Evolutionary conservation across 2,888 invertebrate genomes (phyloP).

Genomic region (Phyllotreta cruciferae): DNA sequence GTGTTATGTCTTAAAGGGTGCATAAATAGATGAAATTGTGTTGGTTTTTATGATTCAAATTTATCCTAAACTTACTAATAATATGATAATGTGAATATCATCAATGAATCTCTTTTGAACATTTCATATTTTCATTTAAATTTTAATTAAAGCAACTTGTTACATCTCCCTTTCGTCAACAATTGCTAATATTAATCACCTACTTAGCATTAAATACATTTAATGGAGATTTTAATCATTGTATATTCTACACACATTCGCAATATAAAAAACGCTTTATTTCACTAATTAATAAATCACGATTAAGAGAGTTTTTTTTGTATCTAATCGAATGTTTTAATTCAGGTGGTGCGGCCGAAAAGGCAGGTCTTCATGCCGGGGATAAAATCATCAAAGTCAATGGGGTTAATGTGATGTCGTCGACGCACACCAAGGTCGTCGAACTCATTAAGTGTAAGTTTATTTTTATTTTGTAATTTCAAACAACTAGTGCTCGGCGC

Average conservation of each 20-base stretch:
- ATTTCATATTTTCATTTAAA: background rate
- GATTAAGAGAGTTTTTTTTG: slow-evolving; percentile 22
- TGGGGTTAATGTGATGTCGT: slow-evolving; percentile 87
- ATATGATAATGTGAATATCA: too few species aligned
- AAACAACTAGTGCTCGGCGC: slow-evolving; percentile 3
- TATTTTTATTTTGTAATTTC: slow-evolving; percentile 24
- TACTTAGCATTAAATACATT: too few species aligned
- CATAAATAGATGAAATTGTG: too few species aligned
- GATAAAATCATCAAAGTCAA: slow-evolving; percentile 95
- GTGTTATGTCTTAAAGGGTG: too few species aligned
- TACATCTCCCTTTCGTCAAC: background rate
- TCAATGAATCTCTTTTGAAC: too few species aligned
- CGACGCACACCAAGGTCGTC: slow-evolving; percentile 95
- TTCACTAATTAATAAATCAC: too few species aligned
- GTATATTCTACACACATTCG: too few species aligned
- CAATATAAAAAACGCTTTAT: too few species aligned
- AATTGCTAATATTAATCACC: too few species aligned
- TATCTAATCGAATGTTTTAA: slow-evolving; percentile 44
- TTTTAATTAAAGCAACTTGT: background rate
- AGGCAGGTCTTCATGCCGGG: slow-evolving; percentile 89
- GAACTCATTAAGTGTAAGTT: slow-evolving; percentile 90
- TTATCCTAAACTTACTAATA: too few species aligned
- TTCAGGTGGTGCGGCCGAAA: slow-evolving; percentile 89
- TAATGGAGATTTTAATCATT: too few species aligned
- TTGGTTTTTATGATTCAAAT: too few species aligned